Base-by-base conservation (phyloP, 53 echinoderm and acorn worm genomes). In the Stichopus horrens region DNA sequence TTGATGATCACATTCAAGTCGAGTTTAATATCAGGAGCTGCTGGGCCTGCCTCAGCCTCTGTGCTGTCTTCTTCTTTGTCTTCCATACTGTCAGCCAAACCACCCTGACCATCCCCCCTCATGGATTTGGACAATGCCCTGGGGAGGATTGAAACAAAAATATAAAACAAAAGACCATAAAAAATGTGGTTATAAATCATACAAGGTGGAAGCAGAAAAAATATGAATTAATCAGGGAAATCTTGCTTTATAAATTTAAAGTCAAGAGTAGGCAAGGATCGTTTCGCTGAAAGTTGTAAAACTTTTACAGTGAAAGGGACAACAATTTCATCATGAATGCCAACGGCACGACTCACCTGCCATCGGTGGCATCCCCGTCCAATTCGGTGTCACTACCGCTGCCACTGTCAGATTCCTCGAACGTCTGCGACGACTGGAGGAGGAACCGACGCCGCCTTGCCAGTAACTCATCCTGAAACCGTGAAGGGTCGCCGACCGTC, bases 1-100 rank as follows among this genome's bases (percentile, higher is more conserved):
- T 91, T 94, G 76, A 95, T 90, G 83, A 92, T 90, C 16, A 94
- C 89, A 19, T 98, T 94, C 76, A 98, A 89, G 76, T 95, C 95
- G 75, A 98, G 92, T 87, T 95, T 91, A 74, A 98, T 89, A 5
- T 93, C 91, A 8, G 91, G 95, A 76, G 95, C 98, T 16, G 90
- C 88, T 56, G 92, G 92, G 13, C 87, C 87, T 57, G 87, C 87
- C 58, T 74, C 74, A 21, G 75, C 87, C 75, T 87, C 87, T 52
- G 87, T 87, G 53, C n/a, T 75, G 4, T 87, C 87, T 57, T 74
- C 63, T 52, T 8, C 86, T 65, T 14, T 10, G 74, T 87, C 87
- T 37, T 37, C 37, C 37, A 37, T 37, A 37, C 37, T 37, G 23
- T 21, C 55, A 11, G 23, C 7, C 14, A 54, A 54, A 7, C 74